Percentiles rank a stretch among this genome's conserved stretches.
phyloP scores from a whole-genome alignment of 2,797 vertebrate species.

The Amblyopsis hoosieri region DNA sequence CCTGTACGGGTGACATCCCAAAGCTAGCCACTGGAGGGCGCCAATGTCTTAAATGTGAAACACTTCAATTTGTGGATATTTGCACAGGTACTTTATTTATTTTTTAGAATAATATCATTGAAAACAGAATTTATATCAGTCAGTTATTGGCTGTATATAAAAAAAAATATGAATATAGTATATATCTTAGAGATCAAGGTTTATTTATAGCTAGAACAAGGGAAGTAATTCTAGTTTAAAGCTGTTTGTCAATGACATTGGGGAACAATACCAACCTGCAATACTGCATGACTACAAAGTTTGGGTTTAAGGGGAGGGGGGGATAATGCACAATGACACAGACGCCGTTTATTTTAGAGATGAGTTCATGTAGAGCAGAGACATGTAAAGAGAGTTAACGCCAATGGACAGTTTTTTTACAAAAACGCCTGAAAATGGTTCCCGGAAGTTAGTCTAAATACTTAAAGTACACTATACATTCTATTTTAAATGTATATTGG shows the following conservation, averaged over 20 bases:
- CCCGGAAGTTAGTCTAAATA: too few relatives aligned
- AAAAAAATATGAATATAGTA: conserved; percentile 85
- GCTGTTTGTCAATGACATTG: conserved; percentile 79
- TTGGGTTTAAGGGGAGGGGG: conserved; percentile 52
- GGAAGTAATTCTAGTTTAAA: conserved; percentile 79
- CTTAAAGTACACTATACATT: too few relatives aligned
- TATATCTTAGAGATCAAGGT: conserved; percentile 87
- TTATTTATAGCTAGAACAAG: conserved; percentile 85
- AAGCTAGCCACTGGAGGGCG: conserved; percentile 79
- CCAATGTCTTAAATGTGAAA: conserved; percentile 88
- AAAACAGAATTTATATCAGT: conserved; percentile 83
- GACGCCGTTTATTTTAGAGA: too few relatives aligned
- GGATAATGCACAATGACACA: conserved; percentile 51
- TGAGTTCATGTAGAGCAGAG: too few relatives aligned
- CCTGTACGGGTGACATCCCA: conserved; percentile 73
- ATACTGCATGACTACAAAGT: conserved; percentile 80
- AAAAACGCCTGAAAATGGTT: too few relatives aligned
- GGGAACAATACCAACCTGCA: conserved; percentile 78
- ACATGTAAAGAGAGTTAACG: too few relatives aligned
- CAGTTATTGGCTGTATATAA: conserved; percentile 78
- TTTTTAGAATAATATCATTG: conserved; percentile 84
- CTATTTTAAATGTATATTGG: too few relatives aligned
- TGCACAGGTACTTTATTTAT: conserved; percentile 88
- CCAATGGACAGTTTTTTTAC: too few relatives aligned
- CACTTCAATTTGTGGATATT: conserved; percentile 87